These are phyloP conservation scores for Halcyon chelicuti DNA, from an alignment of 2,797 vertebrate species.

Conservation along the genomic window DNA sequence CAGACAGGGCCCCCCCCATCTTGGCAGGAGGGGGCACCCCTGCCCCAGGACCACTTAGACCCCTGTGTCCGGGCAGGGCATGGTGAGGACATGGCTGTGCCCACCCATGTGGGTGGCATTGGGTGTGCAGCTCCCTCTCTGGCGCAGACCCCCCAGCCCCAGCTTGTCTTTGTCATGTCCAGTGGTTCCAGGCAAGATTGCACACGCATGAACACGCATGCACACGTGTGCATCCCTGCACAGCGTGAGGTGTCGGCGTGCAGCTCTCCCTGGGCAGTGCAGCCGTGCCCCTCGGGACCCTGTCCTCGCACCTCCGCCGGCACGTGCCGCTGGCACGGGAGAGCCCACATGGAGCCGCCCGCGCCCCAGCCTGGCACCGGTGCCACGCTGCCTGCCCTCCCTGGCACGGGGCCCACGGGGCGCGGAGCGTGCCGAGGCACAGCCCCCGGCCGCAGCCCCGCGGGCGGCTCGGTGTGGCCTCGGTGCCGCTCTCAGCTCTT, in stretches of 20 bases:
- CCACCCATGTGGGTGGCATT: accelerated
- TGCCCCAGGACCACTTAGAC: accelerated
- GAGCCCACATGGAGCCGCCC: accelerated
- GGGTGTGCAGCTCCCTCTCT: not conserved
- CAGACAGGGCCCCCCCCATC: not conserved
- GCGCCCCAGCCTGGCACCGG: not conserved
- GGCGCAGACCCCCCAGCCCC: accelerated
- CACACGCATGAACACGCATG: accelerated
- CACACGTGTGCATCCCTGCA: accelerated
- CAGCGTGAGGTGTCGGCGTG: accelerated
- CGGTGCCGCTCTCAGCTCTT: not conserved
- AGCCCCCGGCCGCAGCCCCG: not conserved
- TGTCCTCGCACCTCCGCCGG: accelerated
- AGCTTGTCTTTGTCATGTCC: not conserved
- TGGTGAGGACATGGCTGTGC: accelerated
- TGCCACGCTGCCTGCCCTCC: accelerated
- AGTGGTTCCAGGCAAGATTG: not conserved
- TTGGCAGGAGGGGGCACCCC: not conserved
- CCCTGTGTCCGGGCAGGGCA: accelerated
- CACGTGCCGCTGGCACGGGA: accelerated
- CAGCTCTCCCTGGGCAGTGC: accelerated
- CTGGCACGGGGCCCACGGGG: not conserved
- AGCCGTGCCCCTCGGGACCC: accelerated
- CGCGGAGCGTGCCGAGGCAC: not conserved
- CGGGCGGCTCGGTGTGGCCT: not conserved